phyloP scores from a whole-genome alignment of 1,140 invertebrate genomes.

The Platyura marginata region DNA sequence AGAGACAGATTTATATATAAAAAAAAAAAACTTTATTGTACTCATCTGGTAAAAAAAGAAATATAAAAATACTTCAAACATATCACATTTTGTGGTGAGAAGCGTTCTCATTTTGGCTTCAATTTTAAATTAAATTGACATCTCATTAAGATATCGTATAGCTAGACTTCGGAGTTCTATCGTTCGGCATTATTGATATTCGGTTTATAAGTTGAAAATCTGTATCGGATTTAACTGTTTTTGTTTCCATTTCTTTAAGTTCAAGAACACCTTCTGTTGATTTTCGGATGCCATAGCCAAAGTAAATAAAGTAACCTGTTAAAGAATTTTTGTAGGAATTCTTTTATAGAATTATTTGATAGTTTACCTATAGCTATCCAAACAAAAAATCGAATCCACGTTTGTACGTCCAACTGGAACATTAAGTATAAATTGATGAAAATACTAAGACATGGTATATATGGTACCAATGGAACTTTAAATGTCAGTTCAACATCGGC shows the following conservation, averaged over 20 bases:
- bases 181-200: background rate
- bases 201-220: background rate
- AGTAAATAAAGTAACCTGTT: constrained; percentile 42
- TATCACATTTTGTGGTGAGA: background rate
- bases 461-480: constrained; percentile 70
- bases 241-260: background rate
- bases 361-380: constrained; percentile 54
- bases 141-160: constrained; percentile 2
- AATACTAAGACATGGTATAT: constrained; percentile 65
- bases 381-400: constrained; percentile 68
- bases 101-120: background rate
- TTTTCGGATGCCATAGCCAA: constrained; percentile 34
- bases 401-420: constrained; percentile 61
- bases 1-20: too few species aligned
- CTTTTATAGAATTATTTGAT: background rate
- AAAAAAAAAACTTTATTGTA: too few species aligned
- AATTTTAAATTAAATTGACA: background rate
- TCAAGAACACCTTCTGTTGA: constrained; percentile 17
- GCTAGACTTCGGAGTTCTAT: constrained; percentile 1
- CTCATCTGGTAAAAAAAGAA: too few species aligned
- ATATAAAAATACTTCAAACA: background rate
- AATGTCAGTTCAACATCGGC: constrained; percentile 20
- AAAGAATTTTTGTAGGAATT: constrained; percentile 9
- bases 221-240: background rate
- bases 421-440: constrained; percentile 77